A percentile compares a stretch with the other conserved stretches of the same genome.
These are phyloP conservation scores for Trematomus bernacchii DNA, from an alignment of 2,797 vertebrate species.

Conservation along the genomic window DNA sequence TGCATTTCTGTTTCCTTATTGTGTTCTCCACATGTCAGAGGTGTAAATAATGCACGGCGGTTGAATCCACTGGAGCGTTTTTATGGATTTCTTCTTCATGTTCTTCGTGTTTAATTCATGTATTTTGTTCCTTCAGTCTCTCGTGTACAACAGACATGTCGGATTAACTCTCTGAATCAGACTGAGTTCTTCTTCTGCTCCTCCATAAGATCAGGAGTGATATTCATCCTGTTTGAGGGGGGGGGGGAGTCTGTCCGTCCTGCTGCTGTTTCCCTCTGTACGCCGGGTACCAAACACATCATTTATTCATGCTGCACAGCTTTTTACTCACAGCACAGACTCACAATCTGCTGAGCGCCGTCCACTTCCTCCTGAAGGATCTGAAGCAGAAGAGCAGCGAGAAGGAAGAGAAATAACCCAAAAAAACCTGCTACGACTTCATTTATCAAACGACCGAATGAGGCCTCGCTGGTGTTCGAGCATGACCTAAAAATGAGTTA, in stretches of 20 bases:
- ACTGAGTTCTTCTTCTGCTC: background rate
- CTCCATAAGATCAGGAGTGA: background rate
- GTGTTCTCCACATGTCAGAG: background rate
- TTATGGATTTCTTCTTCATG: background rate
- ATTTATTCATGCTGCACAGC: conserved; percentile 60
- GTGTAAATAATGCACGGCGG: background rate
- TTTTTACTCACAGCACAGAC: conserved; percentile 5
- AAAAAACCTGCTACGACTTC: too few species aligned
- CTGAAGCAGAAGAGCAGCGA: background rate
- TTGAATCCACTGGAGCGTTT: background rate
- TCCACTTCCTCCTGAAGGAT: background rate
- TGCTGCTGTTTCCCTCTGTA: conserved; percentile 20
- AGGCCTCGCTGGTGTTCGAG: too few species aligned
- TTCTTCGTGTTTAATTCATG: conserved; percentile 24
- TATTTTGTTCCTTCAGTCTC: background rate
- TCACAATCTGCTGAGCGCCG: background rate
- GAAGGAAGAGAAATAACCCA: too few species aligned
- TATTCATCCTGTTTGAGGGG: background rate
- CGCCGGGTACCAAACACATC: conserved; percentile 33
- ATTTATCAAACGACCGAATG: too few species aligned
- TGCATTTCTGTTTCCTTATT: background rate
- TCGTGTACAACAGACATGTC: background rate
- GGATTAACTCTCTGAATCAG: background rate
- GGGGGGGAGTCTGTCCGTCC: conserved; percentile 5
- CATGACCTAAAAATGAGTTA: too few species aligned